phyloP scores from a whole-genome alignment of 2,113 vertebrate species.

The Muntiacus muntjak region DNA sequence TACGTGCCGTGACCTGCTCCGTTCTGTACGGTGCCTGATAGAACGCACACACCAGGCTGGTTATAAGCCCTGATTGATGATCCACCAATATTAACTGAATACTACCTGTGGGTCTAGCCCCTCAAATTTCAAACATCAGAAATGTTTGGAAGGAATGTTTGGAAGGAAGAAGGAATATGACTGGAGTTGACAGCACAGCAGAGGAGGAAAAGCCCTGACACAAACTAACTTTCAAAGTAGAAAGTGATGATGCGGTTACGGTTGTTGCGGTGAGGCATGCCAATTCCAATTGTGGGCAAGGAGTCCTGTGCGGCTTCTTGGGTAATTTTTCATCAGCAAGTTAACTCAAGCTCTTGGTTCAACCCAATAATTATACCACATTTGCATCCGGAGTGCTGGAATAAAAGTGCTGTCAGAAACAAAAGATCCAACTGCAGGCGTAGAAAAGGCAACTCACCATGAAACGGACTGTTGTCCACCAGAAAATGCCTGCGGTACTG shows the following conservation, averaged over 20 bases:
- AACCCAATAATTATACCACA: neutral
- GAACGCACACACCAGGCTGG: neutral
- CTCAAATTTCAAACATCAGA: neutral
- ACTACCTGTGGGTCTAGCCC: neutral
- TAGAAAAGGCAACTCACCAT: constrained; percentile 82
- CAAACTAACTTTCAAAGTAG: neutral
- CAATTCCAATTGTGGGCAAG: neutral
- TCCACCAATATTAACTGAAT: neutral
- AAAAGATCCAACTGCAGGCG: neutral
- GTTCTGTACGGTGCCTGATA: neutral
- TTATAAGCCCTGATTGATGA: neutral
- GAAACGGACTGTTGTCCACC: constrained; percentile 91
- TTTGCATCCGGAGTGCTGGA: neutral
- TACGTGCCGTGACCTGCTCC: neutral
- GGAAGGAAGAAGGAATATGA: neutral
- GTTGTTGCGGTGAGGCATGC: neutral
- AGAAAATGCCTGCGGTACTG: constrained; percentile 95
- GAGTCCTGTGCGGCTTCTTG: neutral
- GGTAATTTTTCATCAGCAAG: neutral
- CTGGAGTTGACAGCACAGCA: neutral
- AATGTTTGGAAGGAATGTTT: neutral
- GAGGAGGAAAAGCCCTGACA: neutral
- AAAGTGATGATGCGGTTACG: rapidly evolving
- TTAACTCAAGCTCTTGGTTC: neutral
- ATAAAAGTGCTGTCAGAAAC: constrained; percentile 15